Percentiles rank a stretch among this genome's conserved stretches.
Evolutionary conservation across 2,113 vertebrate species (phyloP).

Genomic region (Pangasianodon gigas): DNA sequence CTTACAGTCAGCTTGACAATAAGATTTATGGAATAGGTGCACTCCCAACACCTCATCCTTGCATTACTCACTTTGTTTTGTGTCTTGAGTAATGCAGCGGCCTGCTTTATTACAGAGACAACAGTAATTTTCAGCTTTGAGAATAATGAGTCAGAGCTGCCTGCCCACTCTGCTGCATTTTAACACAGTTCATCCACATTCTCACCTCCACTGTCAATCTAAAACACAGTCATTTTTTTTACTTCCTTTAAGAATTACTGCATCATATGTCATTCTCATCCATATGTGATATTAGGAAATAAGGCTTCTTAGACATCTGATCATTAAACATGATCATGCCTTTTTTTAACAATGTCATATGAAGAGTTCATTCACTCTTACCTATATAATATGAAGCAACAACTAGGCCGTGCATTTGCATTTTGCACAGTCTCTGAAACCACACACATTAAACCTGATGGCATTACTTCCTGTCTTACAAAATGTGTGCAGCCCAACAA

Average conservation of each 20-base stretch:
- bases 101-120: neutral
- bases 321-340: neutral
- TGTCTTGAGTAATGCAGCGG: neutral
- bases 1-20: neutral
- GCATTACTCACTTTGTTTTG: neutral
- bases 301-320: neutral
- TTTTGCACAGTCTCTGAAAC: constrained; percentile 18
- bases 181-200: neutral
- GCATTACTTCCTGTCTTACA: constrained; percentile 18
- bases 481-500: neutral
- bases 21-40: too few species aligned
- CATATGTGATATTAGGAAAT: neutral
- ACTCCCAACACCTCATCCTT: neutral
- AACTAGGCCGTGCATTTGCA: constrained; percentile 9
- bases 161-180: neutral
- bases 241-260: neutral
- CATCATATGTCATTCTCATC: neutral
- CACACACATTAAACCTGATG: constrained; percentile 21
- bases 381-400: neutral
- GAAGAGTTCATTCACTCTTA: neutral
- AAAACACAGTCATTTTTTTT: neutral
- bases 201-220: neutral
- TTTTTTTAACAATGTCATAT: neutral
- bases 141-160: constrained; percentile 30
- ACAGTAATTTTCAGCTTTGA: neutral